phyloP scores from a whole-genome alignment of 2,888 invertebrate genomes.

The Polietes domitor region DNA sequence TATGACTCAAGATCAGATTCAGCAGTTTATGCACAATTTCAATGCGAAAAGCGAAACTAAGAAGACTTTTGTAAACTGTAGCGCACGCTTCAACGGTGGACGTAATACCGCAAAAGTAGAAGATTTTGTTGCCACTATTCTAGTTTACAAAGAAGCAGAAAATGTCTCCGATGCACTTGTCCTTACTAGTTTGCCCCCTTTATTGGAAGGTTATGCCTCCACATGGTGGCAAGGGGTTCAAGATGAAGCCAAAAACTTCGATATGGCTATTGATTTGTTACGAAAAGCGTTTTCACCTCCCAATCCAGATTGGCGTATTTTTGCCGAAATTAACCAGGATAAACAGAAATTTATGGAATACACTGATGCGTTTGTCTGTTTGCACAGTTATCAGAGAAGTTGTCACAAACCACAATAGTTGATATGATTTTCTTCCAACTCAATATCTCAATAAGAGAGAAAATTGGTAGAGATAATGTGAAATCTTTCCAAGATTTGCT shows the following conservation, averaged over 20 bases:
- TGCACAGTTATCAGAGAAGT: slow-evolving; percentile 34
- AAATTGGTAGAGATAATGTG: background rate
- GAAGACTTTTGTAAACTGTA: slow-evolving; percentile 36
- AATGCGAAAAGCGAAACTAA: background rate
- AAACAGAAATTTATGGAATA: slow-evolving; percentile 41
- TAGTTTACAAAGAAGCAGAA: slow-evolving; percentile 35
- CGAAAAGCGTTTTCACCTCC: slow-evolving; percentile 43
- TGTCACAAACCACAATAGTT: slow-evolving; percentile 21
- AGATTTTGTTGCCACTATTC: slow-evolving; percentile 51
- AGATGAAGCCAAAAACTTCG: slow-evolving; percentile 29
- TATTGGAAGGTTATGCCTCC: slow-evolving; percentile 55
- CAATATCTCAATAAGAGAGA: background rate
- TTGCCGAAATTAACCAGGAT: slow-evolving; percentile 36
- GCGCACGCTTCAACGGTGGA: slow-evolving; percentile 50
- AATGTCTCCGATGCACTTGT: slow-evolving; percentile 28
- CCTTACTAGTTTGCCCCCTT: slow-evolving; percentile 37
- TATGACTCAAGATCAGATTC: slow-evolving; percentile 30
- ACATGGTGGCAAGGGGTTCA: slow-evolving; percentile 57
- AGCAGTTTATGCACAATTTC: background rate
- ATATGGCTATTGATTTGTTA: slow-evolving; percentile 22
- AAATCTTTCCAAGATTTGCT: slow-evolving; percentile 5
- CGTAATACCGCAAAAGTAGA: slow-evolving; percentile 40
- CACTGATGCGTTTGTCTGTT: slow-evolving; percentile 41
- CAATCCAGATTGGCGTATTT: slow-evolving; percentile 53
- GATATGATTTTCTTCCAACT: slow-evolving; percentile 49